These are phyloP conservation scores for Merluccius polli DNA, from an alignment of 2,797 vertebrate species.

Conservation along the genomic window DNA sequence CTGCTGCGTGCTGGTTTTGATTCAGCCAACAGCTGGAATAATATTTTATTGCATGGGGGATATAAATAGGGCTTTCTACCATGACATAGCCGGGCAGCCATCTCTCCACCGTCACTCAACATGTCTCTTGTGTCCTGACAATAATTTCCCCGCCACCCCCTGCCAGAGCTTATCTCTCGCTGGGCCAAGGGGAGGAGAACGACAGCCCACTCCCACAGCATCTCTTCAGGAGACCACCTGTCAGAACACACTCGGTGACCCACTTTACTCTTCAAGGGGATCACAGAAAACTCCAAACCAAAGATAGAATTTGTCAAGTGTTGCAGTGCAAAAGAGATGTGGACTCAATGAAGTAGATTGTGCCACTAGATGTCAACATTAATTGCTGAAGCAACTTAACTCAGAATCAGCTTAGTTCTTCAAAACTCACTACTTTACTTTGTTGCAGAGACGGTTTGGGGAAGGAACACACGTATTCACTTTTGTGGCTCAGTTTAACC, in stretches of 20 bases:
- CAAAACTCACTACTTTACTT: background rate
- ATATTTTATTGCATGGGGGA: background rate
- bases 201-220: background rate
- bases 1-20: background rate
- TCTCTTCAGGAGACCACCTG: background rate
- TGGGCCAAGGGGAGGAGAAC: background rate
- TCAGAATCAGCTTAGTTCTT: background rate
- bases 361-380: background rate
- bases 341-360: background rate
- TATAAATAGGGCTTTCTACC: conserved; percentile 6
- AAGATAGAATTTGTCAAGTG: background rate
- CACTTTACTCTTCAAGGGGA: background rate
- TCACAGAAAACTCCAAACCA: background rate
- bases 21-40: background rate
- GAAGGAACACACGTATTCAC: background rate
- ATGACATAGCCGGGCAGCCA: conserved; percentile 1
- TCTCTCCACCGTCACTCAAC: background rate
- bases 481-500: background rate
- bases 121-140: conserved; percentile 1
- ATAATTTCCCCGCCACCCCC: background rate
- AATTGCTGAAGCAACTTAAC: background rate
- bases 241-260: background rate
- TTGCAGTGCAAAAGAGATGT: background rate
- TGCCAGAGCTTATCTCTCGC: background rate
- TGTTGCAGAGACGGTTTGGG: background rate